Evolutionary conservation across 2,797 vertebrate genomes (phyloP).

Genomic region (Ctenopoma kingsleyae): DNA sequence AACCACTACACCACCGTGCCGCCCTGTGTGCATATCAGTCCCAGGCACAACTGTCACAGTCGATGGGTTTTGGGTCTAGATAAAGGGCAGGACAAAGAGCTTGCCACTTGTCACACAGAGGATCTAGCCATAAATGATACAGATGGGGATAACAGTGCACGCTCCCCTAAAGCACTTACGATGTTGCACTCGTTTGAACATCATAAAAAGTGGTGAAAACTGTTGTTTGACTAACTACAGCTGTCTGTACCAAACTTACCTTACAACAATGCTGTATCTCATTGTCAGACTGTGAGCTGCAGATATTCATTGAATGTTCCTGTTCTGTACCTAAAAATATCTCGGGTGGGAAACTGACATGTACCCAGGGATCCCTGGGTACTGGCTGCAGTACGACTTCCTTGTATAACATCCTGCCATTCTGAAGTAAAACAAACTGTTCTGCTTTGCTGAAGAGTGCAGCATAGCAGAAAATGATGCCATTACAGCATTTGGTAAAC

Average conservation of each 20-base stretch:
- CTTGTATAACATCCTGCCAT: slow-evolving; percentile 66
- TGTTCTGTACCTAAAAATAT: slow-evolving; percentile 77
- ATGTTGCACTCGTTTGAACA: neutral
- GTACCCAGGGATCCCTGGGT: slow-evolving; percentile 52
- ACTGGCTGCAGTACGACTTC: slow-evolving; percentile 42
- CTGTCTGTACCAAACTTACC: no score
- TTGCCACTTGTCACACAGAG: no score
- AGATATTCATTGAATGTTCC: slow-evolving; percentile 43
- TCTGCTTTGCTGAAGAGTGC: slow-evolving; percentile 82
- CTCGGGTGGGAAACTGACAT: slow-evolving; percentile 79
- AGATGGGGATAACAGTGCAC: neutral
- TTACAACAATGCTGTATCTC: neutral
- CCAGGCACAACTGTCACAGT: no score
- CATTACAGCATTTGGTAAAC: slow-evolving; percentile 80
- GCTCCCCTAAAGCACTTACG: neutral
- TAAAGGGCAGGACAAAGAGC: no score
- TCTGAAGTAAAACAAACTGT: slow-evolving; percentile 82
- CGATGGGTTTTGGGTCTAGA: no score
- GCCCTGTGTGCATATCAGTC: no score
- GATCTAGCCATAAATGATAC: no score
- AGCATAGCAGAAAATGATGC: slow-evolving; percentile 85
- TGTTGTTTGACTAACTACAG: no score
- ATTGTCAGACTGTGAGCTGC: neutral
- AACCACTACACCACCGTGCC: no score
- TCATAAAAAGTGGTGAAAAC: neutral